Base-by-base conservation (phyloP, 2,113 vertebrate species). In the Balaenoptera acutorostrata region DNA sequence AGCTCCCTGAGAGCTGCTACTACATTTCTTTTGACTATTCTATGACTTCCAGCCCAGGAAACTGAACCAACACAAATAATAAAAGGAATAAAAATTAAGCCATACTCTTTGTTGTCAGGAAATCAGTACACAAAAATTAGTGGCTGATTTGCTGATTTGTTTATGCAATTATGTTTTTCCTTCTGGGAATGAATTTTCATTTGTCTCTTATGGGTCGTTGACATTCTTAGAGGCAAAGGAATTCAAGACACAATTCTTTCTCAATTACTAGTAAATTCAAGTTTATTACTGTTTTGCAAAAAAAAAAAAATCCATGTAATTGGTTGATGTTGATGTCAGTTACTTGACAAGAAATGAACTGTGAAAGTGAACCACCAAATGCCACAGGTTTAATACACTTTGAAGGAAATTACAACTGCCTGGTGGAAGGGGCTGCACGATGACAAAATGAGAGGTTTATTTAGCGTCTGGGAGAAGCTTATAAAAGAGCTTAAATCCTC, bases 391-490 rank as follows among this genome's bases (percentile, higher is more conserved):
- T 97, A 96, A 94, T 96, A 87, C 71, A 72, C 33, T 98, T 96
- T 97, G 95, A 97, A 98, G 97, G 90, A 83, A 96, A 91, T 82
- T 55, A 49, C 63, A 86, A 59, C 97, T 97, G 82, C 94, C 96
- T 41, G 36, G 80, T 46, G 36, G 57, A 96, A 84, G 84, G 90
- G 93, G 91, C 96, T 98, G 72, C 88, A 82, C 95, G 98, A 97
- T 97, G 97, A 90, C 96, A 98, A 97, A 97, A 98, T 99, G 99
- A 99, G 98, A 99, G 99, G 98, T 98, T 99, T 99, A 99, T 99
- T 99, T 99, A 98, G 99, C 99, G 88, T 99, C 98, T 97, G 97
- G 98, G 98, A 98, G 98, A 98, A 98, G 98, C 98, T 99, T 98
- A 97, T 98, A 98, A 99, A 98, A 98, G 98, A 98, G 98, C 98